Evolutionary conservation across 2,888 invertebrate species (phyloP), one percentile per base, ranked within the genome.

Genomic region (Steinernema scapterisci): DNA sequence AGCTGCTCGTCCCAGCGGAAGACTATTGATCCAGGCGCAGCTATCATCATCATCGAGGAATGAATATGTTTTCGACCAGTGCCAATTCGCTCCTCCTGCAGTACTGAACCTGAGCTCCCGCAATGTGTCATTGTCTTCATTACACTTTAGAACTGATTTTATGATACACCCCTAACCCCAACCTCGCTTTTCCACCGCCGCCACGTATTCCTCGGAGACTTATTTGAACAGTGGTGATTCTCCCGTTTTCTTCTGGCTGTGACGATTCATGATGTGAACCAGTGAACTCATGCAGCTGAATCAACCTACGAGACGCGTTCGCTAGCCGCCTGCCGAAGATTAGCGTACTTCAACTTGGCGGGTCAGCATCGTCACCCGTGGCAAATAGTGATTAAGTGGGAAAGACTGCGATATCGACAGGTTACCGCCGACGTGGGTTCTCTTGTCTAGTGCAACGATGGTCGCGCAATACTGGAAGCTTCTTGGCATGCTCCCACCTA

Each of bases 151-250:
- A 52, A 52, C 23, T 52, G 48, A 3, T 48, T 23, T 52, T 21
- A 23, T 23, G 23, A n/a, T 52, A 19, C 19, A 19, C 16, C n/a
- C 13, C 16, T 3, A 19, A 3, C 48, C 13, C 48, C 5, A 7
- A 48, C 48, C 48, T 48, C 13, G 6, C 5, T 3, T 38, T 38
- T 11, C 52, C 52, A 23, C 21, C 19, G 2, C 52, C 21, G 23
- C 21, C 19, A 52, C 23, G 23, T 19, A 23, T 3, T 3, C n/a
- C 52, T 19, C 52, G 9, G 9, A 5, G 21, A 21, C 52, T 52
- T 63, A 63, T 63, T 63, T 63, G 63, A 63, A 38, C 63, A 63
- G 63, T 16, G 63, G 31, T 63, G 63, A 27, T 63, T 38, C 23
- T 63, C 16, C 27, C 63, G 16, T 63, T 63, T 63, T 13, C 31